Percentiles rank a stretch among this genome's conserved stretches.
Conservation (phyloP, 1,140 invertebrate species). For the Dermatophagoides farinae region DNA sequence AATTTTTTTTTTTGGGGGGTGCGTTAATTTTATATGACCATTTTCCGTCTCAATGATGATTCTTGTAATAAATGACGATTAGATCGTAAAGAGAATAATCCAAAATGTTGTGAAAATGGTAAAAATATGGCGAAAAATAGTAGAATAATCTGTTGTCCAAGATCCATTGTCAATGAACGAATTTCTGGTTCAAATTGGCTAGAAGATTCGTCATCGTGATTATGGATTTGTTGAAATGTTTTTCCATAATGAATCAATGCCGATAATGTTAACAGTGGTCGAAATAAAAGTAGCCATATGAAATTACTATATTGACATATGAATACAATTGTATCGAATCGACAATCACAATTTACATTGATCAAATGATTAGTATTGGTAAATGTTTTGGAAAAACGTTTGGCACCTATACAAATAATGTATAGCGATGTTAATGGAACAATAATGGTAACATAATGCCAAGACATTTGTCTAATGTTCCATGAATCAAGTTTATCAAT, state of each 20-base stretch:
- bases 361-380: not conserved
- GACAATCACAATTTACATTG: conserved; percentile 1
- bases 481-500: conserved; percentile 15
- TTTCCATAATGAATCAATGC: not conserved
- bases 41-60: not conserved
- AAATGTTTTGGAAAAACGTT: not conserved
- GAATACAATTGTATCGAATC: not conserved
- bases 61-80: not conserved
- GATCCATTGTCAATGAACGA: conserved; percentile 13
- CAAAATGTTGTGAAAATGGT: conserved; percentile 16
- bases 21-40: too few relatives aligned
- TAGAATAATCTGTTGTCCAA: conserved; percentile 18
- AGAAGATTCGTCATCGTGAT: conserved; percentile 5
- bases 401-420: conserved; percentile 11
- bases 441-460: conserved; percentile 19
- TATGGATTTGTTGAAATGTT: conserved; percentile 4
- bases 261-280: conserved; percentile 18
- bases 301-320: conserved; percentile 18
- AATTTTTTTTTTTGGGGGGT: too few relatives aligned
- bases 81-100: not conserved
- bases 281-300: conserved; percentile 18
- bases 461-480: conserved; percentile 16
- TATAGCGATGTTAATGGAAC: conserved; percentile 17
- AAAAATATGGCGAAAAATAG: conserved; percentile 17
- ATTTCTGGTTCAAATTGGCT: not conserved